These are phyloP conservation scores for Limnephilus rhombicus DNA, from an alignment of 2,888 invertebrate species.

Conservation along the genomic window DNA sequence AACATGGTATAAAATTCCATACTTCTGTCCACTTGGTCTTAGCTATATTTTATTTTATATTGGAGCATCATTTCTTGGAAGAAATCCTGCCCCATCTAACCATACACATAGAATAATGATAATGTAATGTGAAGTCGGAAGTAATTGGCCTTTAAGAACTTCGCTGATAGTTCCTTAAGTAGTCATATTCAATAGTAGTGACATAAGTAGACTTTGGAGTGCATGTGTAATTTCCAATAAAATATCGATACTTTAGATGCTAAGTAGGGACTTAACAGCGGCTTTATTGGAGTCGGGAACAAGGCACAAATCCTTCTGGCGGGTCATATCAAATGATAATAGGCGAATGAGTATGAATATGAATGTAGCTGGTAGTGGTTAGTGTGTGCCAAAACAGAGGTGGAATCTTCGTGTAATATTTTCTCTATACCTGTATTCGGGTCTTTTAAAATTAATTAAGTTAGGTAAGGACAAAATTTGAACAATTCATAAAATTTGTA, in stretches of 20 bases:
- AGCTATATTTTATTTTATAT: neutral
- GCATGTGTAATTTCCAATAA: neutral
- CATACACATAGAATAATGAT: neutral
- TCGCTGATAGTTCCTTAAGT: neutral
- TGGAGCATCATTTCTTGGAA: neutral
- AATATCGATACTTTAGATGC: neutral
- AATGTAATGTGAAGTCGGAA: neutral
- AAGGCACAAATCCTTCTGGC: neutral
- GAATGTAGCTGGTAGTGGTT: neutral
- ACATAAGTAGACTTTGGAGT: neutral
- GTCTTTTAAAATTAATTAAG: too few species aligned
- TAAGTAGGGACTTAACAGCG: neutral
- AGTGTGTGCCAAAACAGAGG: neutral
- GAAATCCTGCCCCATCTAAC: neutral
- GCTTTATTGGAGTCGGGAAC: neutral
- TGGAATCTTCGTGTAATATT: neutral
- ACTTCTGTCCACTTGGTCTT: neutral
- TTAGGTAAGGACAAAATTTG: too few species aligned
- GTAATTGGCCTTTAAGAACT: neutral
- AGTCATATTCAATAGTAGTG: neutral
- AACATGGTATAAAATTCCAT: neutral
- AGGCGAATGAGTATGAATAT: neutral
- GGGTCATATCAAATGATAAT: neutral
- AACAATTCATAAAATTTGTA: too few species aligned
- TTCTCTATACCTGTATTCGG: neutral